Percentiles rank a stretch among this genome's conserved stretches.
phyloP scores from a whole-genome alignment of 2,888 invertebrate species.

The Drosophila multiciliata region DNA sequence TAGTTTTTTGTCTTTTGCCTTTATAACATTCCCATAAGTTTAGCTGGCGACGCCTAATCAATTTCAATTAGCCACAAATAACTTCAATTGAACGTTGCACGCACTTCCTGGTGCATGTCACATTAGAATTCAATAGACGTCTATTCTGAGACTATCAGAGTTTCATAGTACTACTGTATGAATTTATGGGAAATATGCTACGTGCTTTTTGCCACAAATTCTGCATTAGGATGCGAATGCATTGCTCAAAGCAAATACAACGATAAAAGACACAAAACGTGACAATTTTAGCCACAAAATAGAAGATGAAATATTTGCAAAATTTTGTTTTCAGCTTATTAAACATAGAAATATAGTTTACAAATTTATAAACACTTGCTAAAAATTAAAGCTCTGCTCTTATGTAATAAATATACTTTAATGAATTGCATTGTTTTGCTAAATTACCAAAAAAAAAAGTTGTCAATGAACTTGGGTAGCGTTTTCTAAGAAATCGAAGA shows the following conservation, averaged over 20 bases:
- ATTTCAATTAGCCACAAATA: conserved; percentile 65
- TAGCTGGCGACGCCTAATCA: conserved; percentile 51
- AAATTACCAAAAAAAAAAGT: conserved; percentile 17
- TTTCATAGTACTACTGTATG: neutral
- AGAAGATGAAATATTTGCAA: conserved; percentile 22
- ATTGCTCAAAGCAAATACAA: conserved; percentile 22
- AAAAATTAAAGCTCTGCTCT: neutral
- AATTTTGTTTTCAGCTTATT: conserved; percentile 2
- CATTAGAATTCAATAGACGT: conserved; percentile 74
- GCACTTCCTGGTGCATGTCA: conserved; percentile 73
- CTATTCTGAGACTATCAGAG: conserved; percentile 33
- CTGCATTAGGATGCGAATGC: conserved; percentile 61
- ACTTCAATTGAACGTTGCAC: conserved; percentile 70
- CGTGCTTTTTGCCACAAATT: conserved; percentile 64
- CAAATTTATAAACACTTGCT: neutral
- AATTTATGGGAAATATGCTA: conserved; percentile 65
- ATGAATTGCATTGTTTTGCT: conserved; percentile 15
- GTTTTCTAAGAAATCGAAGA: conserved; percentile 50
- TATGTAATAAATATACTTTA: conserved; percentile 3
- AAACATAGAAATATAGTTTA: neutral
- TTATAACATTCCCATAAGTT: conserved; percentile 25
- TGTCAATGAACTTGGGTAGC: conserved; percentile 74
- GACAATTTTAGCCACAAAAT: conserved; percentile 39
- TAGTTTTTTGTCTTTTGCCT: conserved; percentile 44
- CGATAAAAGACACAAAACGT: conserved; percentile 38